These are phyloP conservation scores for Camptogramma bilineatum DNA, from an alignment of 2,888 invertebrate genomes.

Conservation along the genomic window DNA sequence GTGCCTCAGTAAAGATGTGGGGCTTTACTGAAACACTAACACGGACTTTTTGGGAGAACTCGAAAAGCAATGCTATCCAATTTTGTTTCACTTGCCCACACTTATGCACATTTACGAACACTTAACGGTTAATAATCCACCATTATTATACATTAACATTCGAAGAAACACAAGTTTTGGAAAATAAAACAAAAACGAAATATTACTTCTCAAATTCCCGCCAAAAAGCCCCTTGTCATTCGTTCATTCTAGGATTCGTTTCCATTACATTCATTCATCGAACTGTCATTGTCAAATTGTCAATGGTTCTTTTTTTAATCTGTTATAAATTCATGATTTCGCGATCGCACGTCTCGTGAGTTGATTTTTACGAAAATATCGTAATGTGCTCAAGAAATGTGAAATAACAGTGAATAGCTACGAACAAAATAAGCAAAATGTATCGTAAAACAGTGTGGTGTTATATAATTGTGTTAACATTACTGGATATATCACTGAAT, in stretches of 20 bases:
- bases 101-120: too few species aligned
- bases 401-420: conserved; percentile 64
- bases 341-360: conserved; percentile 61
- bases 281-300: neutral
- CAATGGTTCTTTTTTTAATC: conserved; percentile 9
- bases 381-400: conserved; percentile 70
- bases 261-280: neutral
- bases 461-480: conserved; percentile 88
- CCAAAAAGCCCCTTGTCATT: neutral
- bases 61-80: too few species aligned
- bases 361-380: conserved; percentile 54
- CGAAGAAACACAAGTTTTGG: too few species aligned
- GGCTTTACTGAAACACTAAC: too few species aligned
- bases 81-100: too few species aligned
- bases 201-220: too few species aligned
- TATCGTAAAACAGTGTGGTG: conserved; percentile 86
- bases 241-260: neutral
- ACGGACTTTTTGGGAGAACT: too few species aligned
- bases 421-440: conserved; percentile 72
- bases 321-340: conserved; percentile 44
- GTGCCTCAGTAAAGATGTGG: too few species aligned
- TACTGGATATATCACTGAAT: conserved; percentile 88
- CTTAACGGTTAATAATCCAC: too few species aligned
- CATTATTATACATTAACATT: too few species aligned
- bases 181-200: too few species aligned